Conservation (phyloP, 2,797 vertebrate genomes). For the Nasua narica region DNA sequence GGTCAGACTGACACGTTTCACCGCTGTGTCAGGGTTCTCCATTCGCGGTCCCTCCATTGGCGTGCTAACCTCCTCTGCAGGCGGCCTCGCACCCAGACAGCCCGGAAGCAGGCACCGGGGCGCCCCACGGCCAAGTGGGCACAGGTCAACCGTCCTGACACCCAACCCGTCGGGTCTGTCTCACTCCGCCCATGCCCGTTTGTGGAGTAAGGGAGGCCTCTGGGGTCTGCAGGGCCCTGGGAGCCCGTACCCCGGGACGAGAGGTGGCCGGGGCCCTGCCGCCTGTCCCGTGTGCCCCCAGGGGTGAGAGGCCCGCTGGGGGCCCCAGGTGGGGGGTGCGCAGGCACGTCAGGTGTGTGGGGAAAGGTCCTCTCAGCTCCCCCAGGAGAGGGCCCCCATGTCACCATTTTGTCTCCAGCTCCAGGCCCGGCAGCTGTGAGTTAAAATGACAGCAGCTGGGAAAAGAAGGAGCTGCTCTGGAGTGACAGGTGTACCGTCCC, state of each 20-base stretch:
- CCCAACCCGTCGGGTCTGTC: background rate
- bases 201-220: background rate
- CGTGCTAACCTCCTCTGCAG: background rate
- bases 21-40: background rate
- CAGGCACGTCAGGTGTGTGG: background rate
- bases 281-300: fast-evolving
- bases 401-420: too few species aligned
- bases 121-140: background rate
- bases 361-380: background rate
- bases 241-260: background rate
- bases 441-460: background rate
- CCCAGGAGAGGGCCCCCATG: background rate
- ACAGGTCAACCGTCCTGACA: background rate
- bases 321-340: background rate
- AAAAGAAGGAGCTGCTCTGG: background rate
- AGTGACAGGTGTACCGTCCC: background rate
- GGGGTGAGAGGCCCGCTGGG: background rate
- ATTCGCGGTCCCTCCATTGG: too few species aligned
- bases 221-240: background rate
- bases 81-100: background rate
- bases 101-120: background rate
- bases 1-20: background rate
- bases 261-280: background rate
- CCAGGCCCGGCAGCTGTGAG: background rate
- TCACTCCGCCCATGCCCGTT: background rate